A percentile compares a stretch with the other conserved stretches of the same genome.
Conservation (phyloP, 2,888 invertebrate genomes). For the Nycteola revayana region DNA sequence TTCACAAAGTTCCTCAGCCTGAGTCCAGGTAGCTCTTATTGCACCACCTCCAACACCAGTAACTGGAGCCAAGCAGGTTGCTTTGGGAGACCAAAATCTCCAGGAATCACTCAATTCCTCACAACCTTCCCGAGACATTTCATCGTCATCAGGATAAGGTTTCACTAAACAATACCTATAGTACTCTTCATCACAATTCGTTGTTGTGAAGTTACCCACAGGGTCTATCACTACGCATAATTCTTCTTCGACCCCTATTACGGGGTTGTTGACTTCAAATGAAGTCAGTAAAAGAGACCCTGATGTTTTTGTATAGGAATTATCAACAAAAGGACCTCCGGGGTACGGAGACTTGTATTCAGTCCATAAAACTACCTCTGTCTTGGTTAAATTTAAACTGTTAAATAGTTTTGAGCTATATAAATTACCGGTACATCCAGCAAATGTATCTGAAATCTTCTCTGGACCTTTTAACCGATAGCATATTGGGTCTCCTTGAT, state of each 20-base stretch:
- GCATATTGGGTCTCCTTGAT: slow-evolving; percentile 46
- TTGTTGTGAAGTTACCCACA: slow-evolving; percentile 50
- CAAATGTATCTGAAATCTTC: slow-evolving; percentile 54
- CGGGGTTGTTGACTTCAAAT: slow-evolving; percentile 43
- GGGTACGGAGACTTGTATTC: slow-evolving; percentile 66
- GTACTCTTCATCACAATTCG: slow-evolving; percentile 56
- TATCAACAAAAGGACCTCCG: slow-evolving; percentile 68
- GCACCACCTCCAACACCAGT: slow-evolving; percentile 47
- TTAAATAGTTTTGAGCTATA: slow-evolving; percentile 52
- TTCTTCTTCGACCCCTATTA: slow-evolving; percentile 45
- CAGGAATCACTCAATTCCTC: slow-evolving; percentile 37
- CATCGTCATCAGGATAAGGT: slow-evolving; percentile 45
- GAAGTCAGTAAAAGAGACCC: slow-evolving; percentile 45
- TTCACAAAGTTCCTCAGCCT: slow-evolving; percentile 54
- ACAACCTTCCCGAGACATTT: slow-evolving; percentile 46
- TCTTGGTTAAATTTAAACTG: slow-evolving; percentile 45
- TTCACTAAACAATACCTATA: slow-evolving; percentile 66
- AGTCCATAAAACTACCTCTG: slow-evolving; percentile 59
- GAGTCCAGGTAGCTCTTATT: slow-evolving; percentile 65
- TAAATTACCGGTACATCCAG: slow-evolving; percentile 62
- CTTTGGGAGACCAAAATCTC: slow-evolving; percentile 57
- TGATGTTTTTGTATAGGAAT: slow-evolving; percentile 53
- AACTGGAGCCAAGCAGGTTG: slow-evolving; percentile 55
- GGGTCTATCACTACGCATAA: slow-evolving; percentile 60
- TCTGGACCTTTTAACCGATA: slow-evolving; percentile 67